Conservation (phyloP, 2,888 invertebrate species). For the Deroplatys truncata region DNA sequence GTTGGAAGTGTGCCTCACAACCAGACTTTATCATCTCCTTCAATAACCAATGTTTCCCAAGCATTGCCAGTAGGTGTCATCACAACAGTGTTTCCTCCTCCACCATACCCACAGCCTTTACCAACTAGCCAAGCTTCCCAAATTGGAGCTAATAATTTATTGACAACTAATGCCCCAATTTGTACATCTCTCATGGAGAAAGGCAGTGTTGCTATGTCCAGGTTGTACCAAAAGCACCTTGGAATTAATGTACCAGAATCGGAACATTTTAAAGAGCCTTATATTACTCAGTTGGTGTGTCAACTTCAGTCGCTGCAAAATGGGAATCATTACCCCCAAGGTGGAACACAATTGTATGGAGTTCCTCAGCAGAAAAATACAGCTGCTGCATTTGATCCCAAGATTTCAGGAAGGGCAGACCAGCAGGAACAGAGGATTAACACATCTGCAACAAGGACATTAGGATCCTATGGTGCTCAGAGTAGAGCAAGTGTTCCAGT, state of each 20-base stretch:
- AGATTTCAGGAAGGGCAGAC: not conserved
- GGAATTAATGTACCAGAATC: not conserved
- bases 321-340: not conserved
- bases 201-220: not conserved
- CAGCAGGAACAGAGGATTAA: not conserved
- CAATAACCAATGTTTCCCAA: not conserved
- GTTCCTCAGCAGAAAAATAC: not conserved
- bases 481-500: not conserved
- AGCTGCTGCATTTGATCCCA: too few species aligned
- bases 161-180: not conserved
- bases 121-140: not conserved
- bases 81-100: not conserved
- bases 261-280: not conserved
- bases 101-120: not conserved
- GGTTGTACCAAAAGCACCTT: not conserved
- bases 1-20: too few species aligned
- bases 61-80: not conserved
- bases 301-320: not conserved
- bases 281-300: not conserved
- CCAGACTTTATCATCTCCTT: not conserved
- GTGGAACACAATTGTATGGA: too few species aligned
- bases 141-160: too few species aligned
- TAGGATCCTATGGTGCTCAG: too few species aligned
- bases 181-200: accelerated
- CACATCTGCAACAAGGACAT: too few species aligned